Evolutionary conservation across 2,888 invertebrate genomes (phyloP).

Genomic region (Theretra japonica): DNA sequence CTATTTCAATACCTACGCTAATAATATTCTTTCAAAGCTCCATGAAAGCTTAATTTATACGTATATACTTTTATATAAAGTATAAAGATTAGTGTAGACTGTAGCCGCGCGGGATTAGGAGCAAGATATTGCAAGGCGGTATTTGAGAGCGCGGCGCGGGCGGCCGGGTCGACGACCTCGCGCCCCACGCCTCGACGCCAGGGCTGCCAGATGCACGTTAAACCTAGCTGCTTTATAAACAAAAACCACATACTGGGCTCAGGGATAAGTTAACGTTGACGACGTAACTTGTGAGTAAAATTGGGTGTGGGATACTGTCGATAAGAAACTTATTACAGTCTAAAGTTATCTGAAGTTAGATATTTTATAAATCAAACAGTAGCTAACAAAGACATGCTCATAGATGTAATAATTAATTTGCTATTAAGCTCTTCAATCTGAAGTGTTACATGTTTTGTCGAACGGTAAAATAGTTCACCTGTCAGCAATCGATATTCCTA

Average conservation of each 20-base stretch:
- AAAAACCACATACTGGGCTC: constrained; percentile 26
- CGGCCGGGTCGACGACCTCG: constrained; percentile 75
- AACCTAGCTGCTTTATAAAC: constrained; percentile 27
- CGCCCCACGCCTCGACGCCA: constrained; percentile 65
- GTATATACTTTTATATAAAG: constrained; percentile 44
- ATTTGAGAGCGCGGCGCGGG: constrained; percentile 72
- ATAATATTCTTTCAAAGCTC: too few species aligned
- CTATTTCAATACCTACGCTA: too few species aligned
- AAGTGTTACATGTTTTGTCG: too few species aligned
- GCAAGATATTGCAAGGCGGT: constrained; percentile 76
- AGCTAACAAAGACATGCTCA: too few species aligned
- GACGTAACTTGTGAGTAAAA: neutral
- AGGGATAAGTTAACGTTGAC: constrained; percentile 25
- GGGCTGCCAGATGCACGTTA: constrained; percentile 57
- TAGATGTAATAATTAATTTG: too few species aligned
- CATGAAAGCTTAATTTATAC: constrained; percentile 32
- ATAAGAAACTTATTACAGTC: too few species aligned
- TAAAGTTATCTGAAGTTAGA: too few species aligned
- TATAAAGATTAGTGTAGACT: constrained; percentile 64
- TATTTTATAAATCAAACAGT: too few species aligned
- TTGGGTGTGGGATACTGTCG: neutral
- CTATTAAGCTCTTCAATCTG: too few species aligned
- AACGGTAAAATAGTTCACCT: too few species aligned
- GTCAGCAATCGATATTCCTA: too few species aligned
- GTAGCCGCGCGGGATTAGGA: constrained; percentile 65